Evolutionary conservation across 2,888 invertebrate species (phyloP), one percentile per base, ranked within the genome.

Genomic region (Bellardia bayeri): DNA sequence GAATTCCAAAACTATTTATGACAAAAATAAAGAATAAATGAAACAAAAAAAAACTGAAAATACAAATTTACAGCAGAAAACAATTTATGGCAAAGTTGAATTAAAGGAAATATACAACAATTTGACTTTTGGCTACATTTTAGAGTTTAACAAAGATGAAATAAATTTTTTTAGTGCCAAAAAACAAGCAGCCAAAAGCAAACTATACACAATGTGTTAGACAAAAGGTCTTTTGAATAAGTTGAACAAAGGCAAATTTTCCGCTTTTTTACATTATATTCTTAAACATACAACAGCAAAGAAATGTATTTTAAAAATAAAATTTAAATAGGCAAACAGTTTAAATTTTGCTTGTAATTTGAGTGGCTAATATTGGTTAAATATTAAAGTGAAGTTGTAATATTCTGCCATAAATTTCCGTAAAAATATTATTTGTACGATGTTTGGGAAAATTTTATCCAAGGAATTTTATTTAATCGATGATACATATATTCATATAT

Each of bases 91-190:
- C 16, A 37, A 82, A 72, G 45, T 54, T 69, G 9, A 71, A 54
- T 3, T n/a, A 63, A 63, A 81, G 16, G n/a, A 63, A 85, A 56
- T 68, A 54, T 66, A 74, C 61, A 78, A 56, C 51, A 74, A 68
- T 63, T 82, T 86, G 61, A 56, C 78, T 82, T 79, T 82, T 82
- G 82, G 74, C 86, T 69, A 75, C 69, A 79, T 75, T 82, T 82
- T 78, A n/a, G 56, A 42, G 56, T 66, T 84, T 42, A 79, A 74
- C 58, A 72, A 79, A 74, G 54, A 78, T 13, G 51, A 75, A 79
- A 75, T 86, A 75, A 74, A 86, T 64, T 69, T 45, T 45, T 45
- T 13, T 42, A 37, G 63, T 74, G 86, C 82, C 82, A 82, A 82
- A 82, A 80, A 82, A 75, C 61, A 23, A 30, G 54, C 37, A 56